Evolutionary conservation across 2,797 vertebrate genomes (phyloP).

Genomic region (Harpagifer antarcticus): DNA sequence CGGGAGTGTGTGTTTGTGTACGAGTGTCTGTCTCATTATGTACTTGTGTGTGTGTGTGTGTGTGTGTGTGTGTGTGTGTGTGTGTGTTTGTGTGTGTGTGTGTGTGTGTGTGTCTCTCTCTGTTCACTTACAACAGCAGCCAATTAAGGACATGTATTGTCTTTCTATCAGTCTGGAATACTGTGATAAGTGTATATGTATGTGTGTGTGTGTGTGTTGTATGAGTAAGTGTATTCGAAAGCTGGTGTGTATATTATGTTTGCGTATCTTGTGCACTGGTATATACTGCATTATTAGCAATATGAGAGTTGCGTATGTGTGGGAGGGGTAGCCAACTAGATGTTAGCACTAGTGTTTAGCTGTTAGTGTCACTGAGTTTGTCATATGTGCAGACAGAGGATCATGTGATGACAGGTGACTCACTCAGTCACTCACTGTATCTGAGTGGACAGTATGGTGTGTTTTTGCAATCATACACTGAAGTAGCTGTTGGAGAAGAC

Average conservation of each 20-base stretch:
- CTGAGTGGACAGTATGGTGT: slow-evolving; percentile 22
- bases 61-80: no score
- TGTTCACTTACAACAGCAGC: slow-evolving; percentile 61
- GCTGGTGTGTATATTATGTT: neutral
- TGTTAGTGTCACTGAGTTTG: slow-evolving; percentile 39
- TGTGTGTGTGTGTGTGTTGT: slow-evolving; percentile 7
- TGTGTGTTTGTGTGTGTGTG: slow-evolving; percentile 19
- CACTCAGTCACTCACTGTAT: slow-evolving; percentile 28
- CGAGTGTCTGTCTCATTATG: slow-evolving; percentile 43
- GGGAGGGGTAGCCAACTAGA: neutral
- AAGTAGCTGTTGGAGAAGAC: slow-evolving; percentile 38
- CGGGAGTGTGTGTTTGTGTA: slow-evolving; percentile 49
- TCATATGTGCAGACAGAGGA: slow-evolving; percentile 54
- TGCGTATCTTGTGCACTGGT: neutral
- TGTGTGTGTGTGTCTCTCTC: slow-evolving; percentile 37
- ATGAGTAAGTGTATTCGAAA: slow-evolving; percentile 13
- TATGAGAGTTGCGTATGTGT: slow-evolving; percentile 1
- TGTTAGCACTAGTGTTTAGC: neutral
- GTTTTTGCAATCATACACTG: slow-evolving; percentile 25
- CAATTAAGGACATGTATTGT: slow-evolving; percentile 65
- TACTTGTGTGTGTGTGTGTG: slow-evolving; percentile 55
- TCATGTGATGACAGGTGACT: slow-evolving; percentile 67
- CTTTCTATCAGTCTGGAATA: slow-evolving; percentile 29
- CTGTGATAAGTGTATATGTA: slow-evolving; percentile 9
- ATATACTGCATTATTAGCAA: slow-evolving; percentile 4